phyloP scores from a whole-genome alignment of 92 coral and sea anemone species.

The Porites lobata region DNA sequence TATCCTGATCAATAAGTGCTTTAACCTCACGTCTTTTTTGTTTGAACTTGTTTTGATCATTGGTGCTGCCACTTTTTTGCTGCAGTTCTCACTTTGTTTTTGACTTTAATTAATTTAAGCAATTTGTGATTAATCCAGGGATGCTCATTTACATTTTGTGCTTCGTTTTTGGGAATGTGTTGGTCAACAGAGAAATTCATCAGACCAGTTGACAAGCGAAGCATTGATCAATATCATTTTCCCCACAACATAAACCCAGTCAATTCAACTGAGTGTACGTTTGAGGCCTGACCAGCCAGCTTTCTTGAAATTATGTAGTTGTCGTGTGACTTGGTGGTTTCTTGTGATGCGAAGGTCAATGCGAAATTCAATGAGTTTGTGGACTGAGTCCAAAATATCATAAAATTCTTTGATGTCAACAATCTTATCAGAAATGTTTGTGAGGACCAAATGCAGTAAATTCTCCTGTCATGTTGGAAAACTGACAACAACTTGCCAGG shows the following conservation, averaged over 20 bases:
- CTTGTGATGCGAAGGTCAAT: no score
- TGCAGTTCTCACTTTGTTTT: conserved; percentile 8
- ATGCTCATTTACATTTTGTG: conserved; percentile 43
- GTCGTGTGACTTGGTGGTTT: conserved; percentile 6
- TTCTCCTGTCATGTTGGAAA: conserved; percentile 66
- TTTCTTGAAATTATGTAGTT: conserved; percentile 65
- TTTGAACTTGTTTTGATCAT: no score
- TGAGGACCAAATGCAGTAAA: background rate
- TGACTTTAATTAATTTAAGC: conserved; percentile 22
- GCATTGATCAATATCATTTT: conserved; percentile 50
- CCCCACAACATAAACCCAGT: conserved; percentile 71
- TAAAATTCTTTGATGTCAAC: background rate
- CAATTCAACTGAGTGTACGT: conserved; percentile 53
- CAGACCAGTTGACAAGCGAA: conserved; percentile 74
- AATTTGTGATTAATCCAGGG: conserved; percentile 79
- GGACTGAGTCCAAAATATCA: background rate
- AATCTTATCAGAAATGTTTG: no score
- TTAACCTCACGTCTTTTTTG: no score
- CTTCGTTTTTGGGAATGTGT: conserved; percentile 54
- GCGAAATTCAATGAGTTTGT: no score
- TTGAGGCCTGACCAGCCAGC: conserved; percentile 77
- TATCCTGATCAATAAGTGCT: no score
- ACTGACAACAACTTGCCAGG: conserved; percentile 61
- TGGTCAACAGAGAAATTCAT: conserved; percentile 71
- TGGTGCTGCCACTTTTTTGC: no score